Evolutionary conservation across 2,888 invertebrate species (phyloP), one percentile per base, ranked within the genome.

Genomic region (Podotricha telesiphe): DNA sequence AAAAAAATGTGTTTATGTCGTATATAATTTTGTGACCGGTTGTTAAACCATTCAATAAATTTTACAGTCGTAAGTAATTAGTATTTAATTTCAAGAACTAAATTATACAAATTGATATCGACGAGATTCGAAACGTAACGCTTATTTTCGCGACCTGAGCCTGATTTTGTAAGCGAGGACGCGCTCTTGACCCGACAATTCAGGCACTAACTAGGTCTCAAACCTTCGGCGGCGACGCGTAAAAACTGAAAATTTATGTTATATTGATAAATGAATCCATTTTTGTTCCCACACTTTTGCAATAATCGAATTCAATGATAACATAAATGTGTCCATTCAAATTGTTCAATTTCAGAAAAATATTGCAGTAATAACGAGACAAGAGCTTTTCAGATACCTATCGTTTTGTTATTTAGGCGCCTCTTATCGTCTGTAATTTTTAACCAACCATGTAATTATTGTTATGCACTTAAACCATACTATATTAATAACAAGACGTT

Each of bases 171-270:
- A 37, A 62, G 53, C 67, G 51, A 62, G 67, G 67, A 62, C 67
- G 67, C 61, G 67, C 61, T 67, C 61, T 67, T 67, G 67, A 67
- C 67, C 64, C 42, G 34, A 13, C 58, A 34, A 17, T 50, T 66
- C 50, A 40, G 22, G 17, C 19, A 51, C 58, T 59, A 42, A 67
- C 59, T 51, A 42, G 50, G 51, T 19, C 55, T 67, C 42, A 47
- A 53, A 53, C 67, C 62, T 67, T 61, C 51, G 11, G 15, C 34
- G 45, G 48, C 37, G 59, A 28, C 22, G 22, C 45, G 20, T 45
- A 11, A 17, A 59, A 42, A 22, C 48, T 34, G 15, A 48, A 62
- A 50, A 50, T 7, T 34, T 34, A 20, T 48, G 28, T 55, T 55
- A 17, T 34, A 17, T 34, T 15, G 15, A 51, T 20, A 20, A 48